A percentile compares a stretch with the other conserved stretches of the same genome.
phyloP scores from a whole-genome alignment of 2,888 invertebrate genomes.

The Chydorus sphaericus region DNA sequence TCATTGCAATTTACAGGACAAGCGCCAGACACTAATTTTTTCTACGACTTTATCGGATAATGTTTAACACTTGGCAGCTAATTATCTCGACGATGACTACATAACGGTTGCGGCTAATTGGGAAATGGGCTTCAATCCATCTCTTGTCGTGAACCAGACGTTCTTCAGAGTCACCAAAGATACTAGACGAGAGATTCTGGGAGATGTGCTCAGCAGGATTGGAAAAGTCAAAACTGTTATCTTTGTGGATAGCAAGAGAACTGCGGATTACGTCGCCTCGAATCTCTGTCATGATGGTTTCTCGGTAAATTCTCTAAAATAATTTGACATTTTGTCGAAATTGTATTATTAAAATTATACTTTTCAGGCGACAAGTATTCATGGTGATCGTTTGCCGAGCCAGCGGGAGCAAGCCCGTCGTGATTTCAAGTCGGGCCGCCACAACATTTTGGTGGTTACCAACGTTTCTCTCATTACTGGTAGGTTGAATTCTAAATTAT shows the following conservation, averaged over 20 bases:
- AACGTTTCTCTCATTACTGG: too few relatives aligned
- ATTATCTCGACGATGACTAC: slow-evolving; percentile 67
- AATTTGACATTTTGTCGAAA: neutral
- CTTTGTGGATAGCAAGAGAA: slow-evolving; percentile 80
- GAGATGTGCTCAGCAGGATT: slow-evolving; percentile 49
- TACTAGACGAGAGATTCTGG: slow-evolving; percentile 56
- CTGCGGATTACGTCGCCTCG: slow-evolving; percentile 77
- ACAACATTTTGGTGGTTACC: slow-evolving; percentile 79
- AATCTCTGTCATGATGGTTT: slow-evolving; percentile 61
- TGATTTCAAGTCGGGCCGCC: slow-evolving; percentile 64
- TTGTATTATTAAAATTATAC: neutral
- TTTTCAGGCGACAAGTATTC: slow-evolving; percentile 47
- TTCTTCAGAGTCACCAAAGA: slow-evolving; percentile 51
- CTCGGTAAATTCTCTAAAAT: slow-evolving; percentile 23
- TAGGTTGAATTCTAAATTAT: too few relatives aligned
- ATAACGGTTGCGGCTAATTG: too few relatives aligned
- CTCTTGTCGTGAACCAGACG: slow-evolving; percentile 69
- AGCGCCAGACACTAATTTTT: slow-evolving; percentile 54
- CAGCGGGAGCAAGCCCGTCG: slow-evolving; percentile 55
- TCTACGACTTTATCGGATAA: slow-evolving; percentile 58
- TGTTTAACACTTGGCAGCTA: slow-evolving; percentile 60
- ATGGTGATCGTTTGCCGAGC: slow-evolving; percentile 53
- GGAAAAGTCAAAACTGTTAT: slow-evolving; percentile 35
- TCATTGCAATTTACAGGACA: slow-evolving; percentile 32
- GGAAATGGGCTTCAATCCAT: too few relatives aligned